Evolutionary conservation across 1,140 invertebrate genomes (phyloP).

Genomic region (Neodiprion virginianus): DNA sequence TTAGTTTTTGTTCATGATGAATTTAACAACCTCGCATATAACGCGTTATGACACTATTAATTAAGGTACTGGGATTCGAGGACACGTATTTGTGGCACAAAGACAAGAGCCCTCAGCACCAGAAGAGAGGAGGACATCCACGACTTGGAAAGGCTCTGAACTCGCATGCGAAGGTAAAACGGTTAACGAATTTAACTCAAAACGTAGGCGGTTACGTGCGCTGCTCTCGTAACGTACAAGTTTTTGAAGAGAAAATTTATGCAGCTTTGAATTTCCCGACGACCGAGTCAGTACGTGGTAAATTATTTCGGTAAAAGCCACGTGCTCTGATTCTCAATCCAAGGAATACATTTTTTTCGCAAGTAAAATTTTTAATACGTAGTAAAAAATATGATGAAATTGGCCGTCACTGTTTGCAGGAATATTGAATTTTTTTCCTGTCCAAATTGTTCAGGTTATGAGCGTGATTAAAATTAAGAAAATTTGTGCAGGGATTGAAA

Average conservation of each 20-base stretch:
- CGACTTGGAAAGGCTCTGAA: slow-evolving; percentile 41
- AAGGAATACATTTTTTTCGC: background rate
- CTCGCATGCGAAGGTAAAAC: slow-evolving; percentile 54
- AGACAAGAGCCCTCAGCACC: slow-evolving; percentile 45
- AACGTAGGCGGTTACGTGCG: background rate
- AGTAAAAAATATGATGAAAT: too few species aligned
- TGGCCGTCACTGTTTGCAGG: too few species aligned
- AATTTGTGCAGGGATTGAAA: too few species aligned
- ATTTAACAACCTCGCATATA: background rate
- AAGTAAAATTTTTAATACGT: too few species aligned
- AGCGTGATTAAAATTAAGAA: too few species aligned
- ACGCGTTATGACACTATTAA: slow-evolving; percentile 25
- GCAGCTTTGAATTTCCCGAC: too few species aligned
- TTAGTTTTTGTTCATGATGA: background rate
- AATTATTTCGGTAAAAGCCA: background rate
- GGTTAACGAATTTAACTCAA: slow-evolving; percentile 10
- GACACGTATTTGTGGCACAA: slow-evolving; percentile 66
- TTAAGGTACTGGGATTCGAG: slow-evolving; percentile 64
- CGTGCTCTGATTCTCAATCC: background rate
- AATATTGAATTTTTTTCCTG: too few species aligned
- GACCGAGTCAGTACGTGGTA: background rate
- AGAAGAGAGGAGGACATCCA: slow-evolving; percentile 47
- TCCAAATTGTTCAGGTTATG: too few species aligned
- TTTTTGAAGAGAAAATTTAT: too few species aligned
- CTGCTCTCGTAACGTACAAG: too few species aligned